A percentile compares a stretch with the other conserved stretches of the same genome.
These are phyloP conservation scores for Grus americana DNA, from an alignment of 2,113 vertebrate species.

Conservation along the genomic window DNA sequence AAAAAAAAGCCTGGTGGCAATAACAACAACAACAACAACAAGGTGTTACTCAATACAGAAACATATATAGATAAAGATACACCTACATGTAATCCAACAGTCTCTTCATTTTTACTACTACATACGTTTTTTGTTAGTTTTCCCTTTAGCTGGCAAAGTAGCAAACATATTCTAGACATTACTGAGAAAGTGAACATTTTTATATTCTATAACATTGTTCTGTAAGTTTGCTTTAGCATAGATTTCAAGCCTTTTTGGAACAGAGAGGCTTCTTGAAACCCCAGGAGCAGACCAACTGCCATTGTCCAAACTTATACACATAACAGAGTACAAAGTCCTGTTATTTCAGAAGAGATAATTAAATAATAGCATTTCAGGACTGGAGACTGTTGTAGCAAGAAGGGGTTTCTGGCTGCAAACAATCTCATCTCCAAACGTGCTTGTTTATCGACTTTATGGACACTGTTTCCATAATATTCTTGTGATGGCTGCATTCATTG, in stretches of 20 bases:
- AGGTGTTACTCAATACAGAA: neutral
- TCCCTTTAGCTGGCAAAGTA: neutral
- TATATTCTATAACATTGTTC: neutral
- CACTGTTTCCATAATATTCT: neutral
- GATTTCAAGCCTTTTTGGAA: neutral
- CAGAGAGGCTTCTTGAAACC: neutral
- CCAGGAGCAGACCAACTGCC: neutral
- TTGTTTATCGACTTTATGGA: neutral
- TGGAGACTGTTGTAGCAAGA: neutral
- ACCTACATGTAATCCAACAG: neutral
- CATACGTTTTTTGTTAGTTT: neutral
- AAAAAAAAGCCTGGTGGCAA: neutral
- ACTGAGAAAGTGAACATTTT: neutral
- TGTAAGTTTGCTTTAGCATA: neutral
- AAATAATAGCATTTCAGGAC: neutral
- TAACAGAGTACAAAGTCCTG: neutral
- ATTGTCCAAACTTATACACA: neutral
- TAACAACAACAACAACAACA: neutral
- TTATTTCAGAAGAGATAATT: neutral
- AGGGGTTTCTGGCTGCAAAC: neutral
- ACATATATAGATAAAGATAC: neutral
- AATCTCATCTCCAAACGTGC: neutral
- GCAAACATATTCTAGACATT: neutral
- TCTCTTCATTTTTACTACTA: neutral
- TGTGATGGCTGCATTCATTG: neutral